These are phyloP conservation scores for Lerista edwardsae DNA, from an alignment of 2,797 vertebrate species.

Conservation along the genomic window DNA sequence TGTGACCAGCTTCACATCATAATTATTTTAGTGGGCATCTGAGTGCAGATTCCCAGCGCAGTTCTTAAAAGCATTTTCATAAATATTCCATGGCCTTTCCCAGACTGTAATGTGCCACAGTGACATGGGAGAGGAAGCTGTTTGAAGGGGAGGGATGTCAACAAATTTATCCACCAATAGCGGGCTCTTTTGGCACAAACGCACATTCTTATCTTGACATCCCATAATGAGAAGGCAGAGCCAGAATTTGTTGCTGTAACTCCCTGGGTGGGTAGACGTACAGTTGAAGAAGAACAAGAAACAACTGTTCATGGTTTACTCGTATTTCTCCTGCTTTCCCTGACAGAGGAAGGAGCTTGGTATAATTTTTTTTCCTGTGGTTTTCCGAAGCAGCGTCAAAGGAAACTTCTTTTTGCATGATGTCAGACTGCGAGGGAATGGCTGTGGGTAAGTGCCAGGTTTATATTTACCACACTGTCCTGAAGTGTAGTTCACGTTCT, in stretches of 20 bases:
- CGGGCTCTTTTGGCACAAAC: slow-evolving; percentile 78
- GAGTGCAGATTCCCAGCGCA: slow-evolving; percentile 19
- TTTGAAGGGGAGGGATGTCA: slow-evolving; percentile 81
- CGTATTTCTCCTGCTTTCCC: background rate
- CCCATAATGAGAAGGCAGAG: slow-evolving; percentile 78
- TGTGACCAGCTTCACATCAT: background rate
- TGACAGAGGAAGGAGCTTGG: slow-evolving; percentile 44
- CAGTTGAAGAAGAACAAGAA: slow-evolving; percentile 37
- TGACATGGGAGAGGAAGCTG: slow-evolving; percentile 78
- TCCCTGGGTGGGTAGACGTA: slow-evolving; percentile 74
- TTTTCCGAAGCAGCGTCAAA: slow-evolving; percentile 59
- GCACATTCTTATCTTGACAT: slow-evolving; percentile 82
- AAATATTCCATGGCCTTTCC: slow-evolving; percentile 78
- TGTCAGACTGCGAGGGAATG: slow-evolving; percentile 96
- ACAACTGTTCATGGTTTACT: slow-evolving; percentile 46
- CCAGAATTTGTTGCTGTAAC: slow-evolving; percentile 70
- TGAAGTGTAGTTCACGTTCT: slow-evolving; percentile 62
- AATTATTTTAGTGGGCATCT: slow-evolving; percentile 30
- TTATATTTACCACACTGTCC: slow-evolving; percentile 77
- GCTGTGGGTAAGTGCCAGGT: slow-evolving; percentile 87
- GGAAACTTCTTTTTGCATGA: slow-evolving; percentile 74
- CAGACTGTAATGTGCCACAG: slow-evolving; percentile 64
- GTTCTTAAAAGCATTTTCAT: slow-evolving; percentile 71
- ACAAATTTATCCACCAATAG: slow-evolving; percentile 96
- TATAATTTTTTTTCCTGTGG: slow-evolving; percentile 37